Base-by-base conservation (phyloP, 2,113 vertebrate genomes). In the Erythrocebus patas region DNA sequence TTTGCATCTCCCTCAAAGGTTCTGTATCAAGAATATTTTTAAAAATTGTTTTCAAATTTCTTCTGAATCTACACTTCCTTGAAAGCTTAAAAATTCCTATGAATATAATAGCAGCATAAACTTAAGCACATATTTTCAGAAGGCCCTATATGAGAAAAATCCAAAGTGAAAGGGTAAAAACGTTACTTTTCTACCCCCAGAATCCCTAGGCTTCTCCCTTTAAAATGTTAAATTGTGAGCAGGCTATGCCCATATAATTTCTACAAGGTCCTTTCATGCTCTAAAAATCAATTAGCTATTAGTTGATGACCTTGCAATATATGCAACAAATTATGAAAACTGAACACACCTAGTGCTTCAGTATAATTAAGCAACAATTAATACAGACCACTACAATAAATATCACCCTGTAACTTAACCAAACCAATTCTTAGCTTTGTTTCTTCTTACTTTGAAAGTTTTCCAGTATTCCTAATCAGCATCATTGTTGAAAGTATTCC, bases 1-100 rank as follows among this genome's bases (percentile, higher is more conserved):
- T 97, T 98, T 98, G 97, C 97, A 98, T 98, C 97, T 98, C 90
- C 96, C 96, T 98, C 97, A 98, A 98, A 98, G 83, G 91, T 96
- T 97, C 97, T 97, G 76, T 98, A 89, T 91, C 97, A 96, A 97
- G 93, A 96, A 98, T 96, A 90, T 92, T 48, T 89, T 97, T 13
- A 17, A 75, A 82, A 97, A 93, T 93, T 91, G 91, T 94, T 93
- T 97, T 93, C 97, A 91, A 98, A 95, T 98, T 91, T 72, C 92
- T n/a, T 98, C 97, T 98, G 94, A 97, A 78, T 78, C 95, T 57
- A 88, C 32, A 94, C 83, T 96, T 97, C 57, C 86, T 93, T 96
- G 50, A 92, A 96, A 94, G 85, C 75, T 92, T 97, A 87, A 92
- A 43, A 96, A 96, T 78, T 76, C 80, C 72, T 76, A 14, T 73